Conservation (phyloP, 1,140 invertebrate genomes). For the Bursaphelenchus mucronatus region DNA sequence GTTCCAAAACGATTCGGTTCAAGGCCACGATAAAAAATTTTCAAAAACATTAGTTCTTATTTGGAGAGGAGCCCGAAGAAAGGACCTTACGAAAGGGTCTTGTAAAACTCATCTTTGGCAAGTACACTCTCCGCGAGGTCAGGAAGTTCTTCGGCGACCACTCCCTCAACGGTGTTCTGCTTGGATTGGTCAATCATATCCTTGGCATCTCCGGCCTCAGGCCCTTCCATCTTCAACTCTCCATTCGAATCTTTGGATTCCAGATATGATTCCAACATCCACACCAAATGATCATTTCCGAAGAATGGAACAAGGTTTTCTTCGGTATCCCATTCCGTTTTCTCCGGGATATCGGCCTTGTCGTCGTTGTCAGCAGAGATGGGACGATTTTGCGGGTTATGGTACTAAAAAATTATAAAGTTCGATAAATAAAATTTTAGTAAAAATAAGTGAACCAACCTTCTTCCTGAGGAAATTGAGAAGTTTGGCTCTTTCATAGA, state of each 20-base stretch:
- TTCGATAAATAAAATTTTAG: too few relatives aligned
- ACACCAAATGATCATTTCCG: constrained; percentile 57
- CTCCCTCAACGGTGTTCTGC: constrained; percentile 54
- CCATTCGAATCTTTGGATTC: constrained; percentile 35
- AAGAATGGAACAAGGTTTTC: constrained; percentile 56
- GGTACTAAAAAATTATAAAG: too few relatives aligned
- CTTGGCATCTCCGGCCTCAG: constrained; percentile 9
- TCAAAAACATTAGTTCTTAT: background rate
- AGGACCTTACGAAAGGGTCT: constrained; percentile 44
- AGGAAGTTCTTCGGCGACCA: constrained; percentile 52
- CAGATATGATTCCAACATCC: constrained; percentile 58
- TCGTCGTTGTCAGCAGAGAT: background rate
- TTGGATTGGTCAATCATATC: constrained; percentile 52
- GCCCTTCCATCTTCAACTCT: background rate
- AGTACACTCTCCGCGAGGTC: constrained; percentile 42
- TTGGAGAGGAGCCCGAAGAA: constrained; percentile 9
- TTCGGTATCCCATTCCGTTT: constrained; percentile 52
- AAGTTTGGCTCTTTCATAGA: constrained; percentile 56
- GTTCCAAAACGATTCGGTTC: background rate
- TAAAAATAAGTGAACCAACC: constrained; percentile 24
- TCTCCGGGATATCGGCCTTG: constrained; percentile 41
- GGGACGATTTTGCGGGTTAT: background rate
- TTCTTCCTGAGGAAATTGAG: constrained; percentile 57
- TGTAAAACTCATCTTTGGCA: constrained; percentile 40
- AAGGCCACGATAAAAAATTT: background rate